Conservation (phyloP, 2,888 invertebrate species). For the Melinaea marsaeus region DNA sequence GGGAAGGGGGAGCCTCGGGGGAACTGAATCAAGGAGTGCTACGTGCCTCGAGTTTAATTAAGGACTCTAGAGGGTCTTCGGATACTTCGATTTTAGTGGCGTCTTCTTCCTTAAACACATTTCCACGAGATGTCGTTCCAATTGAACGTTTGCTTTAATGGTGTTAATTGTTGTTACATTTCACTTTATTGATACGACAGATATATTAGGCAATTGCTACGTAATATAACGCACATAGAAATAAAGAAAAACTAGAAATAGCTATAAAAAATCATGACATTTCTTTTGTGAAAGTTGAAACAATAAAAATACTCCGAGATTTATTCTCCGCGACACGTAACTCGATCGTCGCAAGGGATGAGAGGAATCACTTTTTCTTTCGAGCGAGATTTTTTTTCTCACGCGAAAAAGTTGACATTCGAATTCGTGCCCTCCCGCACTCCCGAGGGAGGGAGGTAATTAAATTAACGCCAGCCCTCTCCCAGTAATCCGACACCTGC, state of each 20-base stretch:
- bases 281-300: not conserved
- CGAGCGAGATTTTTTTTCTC: constrained; percentile 67
- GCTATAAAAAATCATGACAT: not conserved
- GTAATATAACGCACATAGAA: too few relatives aligned
- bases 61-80: constrained; percentile 65
- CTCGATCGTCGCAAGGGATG: constrained; percentile 66
- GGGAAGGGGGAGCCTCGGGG: constrained; percentile 54
- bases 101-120: constrained; percentile 50
- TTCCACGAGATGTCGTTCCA: constrained; percentile 27
- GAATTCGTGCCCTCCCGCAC: constrained; percentile 67
- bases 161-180: too few relatives aligned
- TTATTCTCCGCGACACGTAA: constrained; percentile 63
- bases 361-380: constrained; percentile 60
- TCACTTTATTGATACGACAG: too few relatives aligned
- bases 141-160: constrained; percentile 35
- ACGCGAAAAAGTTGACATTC: constrained; percentile 74
- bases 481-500: constrained; percentile 74
- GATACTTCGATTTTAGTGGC: constrained; percentile 75
- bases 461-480: constrained; percentile 76
- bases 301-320: constrained; percentile 46
- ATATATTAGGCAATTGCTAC: too few relatives aligned
- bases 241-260: too few relatives aligned
- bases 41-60: constrained; percentile 76
- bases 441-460: constrained; percentile 70
- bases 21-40: constrained; percentile 76